Conservation (phyloP, 2,113 vertebrate genomes). For the Caretta caretta region DNA sequence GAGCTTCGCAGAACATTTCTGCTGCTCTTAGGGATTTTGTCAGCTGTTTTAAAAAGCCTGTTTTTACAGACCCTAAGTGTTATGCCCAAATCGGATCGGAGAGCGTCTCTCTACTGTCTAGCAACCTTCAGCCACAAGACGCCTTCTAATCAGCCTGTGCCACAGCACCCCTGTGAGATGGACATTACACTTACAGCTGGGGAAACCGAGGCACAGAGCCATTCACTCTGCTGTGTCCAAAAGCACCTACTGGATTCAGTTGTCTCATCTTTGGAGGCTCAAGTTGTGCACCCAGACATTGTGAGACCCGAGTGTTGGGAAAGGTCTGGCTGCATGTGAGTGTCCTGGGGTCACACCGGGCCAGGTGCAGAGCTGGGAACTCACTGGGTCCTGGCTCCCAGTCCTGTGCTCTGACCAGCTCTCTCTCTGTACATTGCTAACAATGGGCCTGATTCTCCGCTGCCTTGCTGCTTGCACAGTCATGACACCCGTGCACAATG, state of each 20-base stretch:
- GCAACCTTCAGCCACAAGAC: not conserved
- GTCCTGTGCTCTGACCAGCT: no score
- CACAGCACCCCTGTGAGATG: not conserved
- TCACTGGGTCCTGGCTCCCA: no score
- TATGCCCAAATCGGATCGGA: not conserved
- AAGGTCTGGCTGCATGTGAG: not conserved
- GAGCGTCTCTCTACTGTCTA: not conserved
- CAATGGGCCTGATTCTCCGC: no score
- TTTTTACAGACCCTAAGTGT: not conserved
- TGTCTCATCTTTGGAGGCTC: not conserved
- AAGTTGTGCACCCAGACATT: no score
- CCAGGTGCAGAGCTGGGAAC: not conserved
- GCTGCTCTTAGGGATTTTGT: no score
- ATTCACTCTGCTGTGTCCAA: not conserved
- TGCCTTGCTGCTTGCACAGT: no score
- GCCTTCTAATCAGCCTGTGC: not conserved
- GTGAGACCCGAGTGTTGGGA: not conserved
- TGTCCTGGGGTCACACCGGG: not conserved
- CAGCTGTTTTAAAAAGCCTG: not conserved
- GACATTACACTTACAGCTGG: not conserved
- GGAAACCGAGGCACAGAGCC: not conserved
- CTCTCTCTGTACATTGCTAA: no score
- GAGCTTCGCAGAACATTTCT: constrained; percentile 12
- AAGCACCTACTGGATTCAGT: not conserved
- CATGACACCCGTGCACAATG: no score